Evolutionary conservation across 2,797 vertebrate species (phyloP), one percentile per base, ranked within the genome.

Genomic region (Ctenopoma multispine): DNA sequence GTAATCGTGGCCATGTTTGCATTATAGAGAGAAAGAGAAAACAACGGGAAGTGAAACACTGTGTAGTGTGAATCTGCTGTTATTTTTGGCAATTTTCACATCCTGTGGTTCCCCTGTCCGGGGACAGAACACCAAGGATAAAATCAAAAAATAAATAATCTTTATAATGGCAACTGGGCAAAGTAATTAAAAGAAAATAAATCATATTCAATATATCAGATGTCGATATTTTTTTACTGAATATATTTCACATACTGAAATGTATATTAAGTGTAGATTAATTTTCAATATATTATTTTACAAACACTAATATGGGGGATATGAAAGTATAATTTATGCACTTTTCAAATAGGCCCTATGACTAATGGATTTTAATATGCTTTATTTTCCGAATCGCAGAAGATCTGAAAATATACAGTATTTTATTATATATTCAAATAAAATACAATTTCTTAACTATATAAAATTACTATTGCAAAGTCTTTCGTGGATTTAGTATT

Each of bases 71-170:
- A 72, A 80, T 72, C 49, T 51, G 40, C 11, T 71, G 72, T 76
- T 87, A 50, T 72, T 79, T 65, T 69, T 80, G 80, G 82, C 69
- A 4, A 29, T 68, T 82, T 60, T 62, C 61, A 84, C 60, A 50
- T 83, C 80, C 72, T 80, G 68, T 36, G 48, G 23, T 62, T 78
- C 24, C 6, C 38, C 70, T n/a, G 17, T 51, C 58, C 27, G 46
- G 64, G 20, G 29, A 59, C 27, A 54, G 17, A 70, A 58, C 4
- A 51, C 43, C 41, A 20, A 10, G 4, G 36, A 75, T 56, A 68
- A 18, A 72, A 66, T 50, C 0, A 21, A 51, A 68, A 67, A 77
- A 67, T 41, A 74, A 82, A 79, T 27, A 75, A 58, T 1, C 2
- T 20, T 53, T 36, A 55, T 18, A 17, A 68, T 1, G 61, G 21